Evolutionary conservation across 2,888 invertebrate genomes (phyloP), one percentile per base, ranked within the genome.

Genomic region (Cinara cedri): DNA sequence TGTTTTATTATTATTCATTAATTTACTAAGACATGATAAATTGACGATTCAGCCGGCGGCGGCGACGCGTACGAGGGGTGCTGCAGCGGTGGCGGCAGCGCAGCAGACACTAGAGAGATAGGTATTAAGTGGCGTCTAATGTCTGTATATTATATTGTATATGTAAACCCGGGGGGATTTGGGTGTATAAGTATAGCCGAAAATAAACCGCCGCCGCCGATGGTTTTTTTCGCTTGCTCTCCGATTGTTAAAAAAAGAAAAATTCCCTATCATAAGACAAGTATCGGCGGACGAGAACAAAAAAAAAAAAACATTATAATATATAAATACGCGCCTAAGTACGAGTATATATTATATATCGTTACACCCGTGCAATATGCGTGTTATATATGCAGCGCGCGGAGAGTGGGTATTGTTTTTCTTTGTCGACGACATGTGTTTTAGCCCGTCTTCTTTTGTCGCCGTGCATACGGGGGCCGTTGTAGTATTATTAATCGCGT

Each of bases 41-140:
- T 78, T 51, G 78, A 78, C 70, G 76, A 68, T 57, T 68, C 66
- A 6, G 55, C 34, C 24, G 49, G 34, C 60, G 21, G 26, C 19
- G 42, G 55, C 55, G 55, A 71, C 42, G 16, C 9, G 16, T 19
- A 46, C 51, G 46, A 34, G 21, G 68, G 78, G 46, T 66, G 65
- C 34, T 51, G 54, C 54, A 34, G 72, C 26, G 14, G 3, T 3
- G 34, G 54, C 54, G 19, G 72, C 26, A 19, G 3, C 3, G 34
- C 34, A 6, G 34, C 34, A 34, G 34, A 34, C 34, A 34, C 34
- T 34, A 34, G 34, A 51, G 74, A 51, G 76, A 78, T 68, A 78
- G 78, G 78, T 78, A 78, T 78, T 78, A 78, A 78, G 78, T 78
- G 78, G 78, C 78, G 78, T 78, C 78, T 78, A 78, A 76, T 68